Evolutionary conservation across 23 tunicate genomes (phyloP), one percentile per base, ranked within the genome.

Genomic region (Styela plicata): DNA sequence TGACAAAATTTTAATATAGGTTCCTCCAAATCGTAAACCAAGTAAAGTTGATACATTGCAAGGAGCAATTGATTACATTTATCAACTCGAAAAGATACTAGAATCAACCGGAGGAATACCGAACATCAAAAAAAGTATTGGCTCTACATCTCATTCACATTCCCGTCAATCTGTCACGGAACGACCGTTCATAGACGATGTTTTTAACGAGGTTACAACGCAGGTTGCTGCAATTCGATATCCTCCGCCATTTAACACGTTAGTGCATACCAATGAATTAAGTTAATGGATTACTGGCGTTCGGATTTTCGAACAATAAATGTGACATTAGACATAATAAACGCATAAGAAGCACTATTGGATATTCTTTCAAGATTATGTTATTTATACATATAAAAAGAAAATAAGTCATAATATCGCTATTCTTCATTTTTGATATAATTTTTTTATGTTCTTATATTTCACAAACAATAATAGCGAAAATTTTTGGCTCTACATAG

Each of bases 1-100:
- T n/a, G n/a, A n/a, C n/a, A n/a, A n/a, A n/a, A n/a, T 44, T 53
- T 27, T 71, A 18, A 13, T 44, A 10, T 22, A 91, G 97, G 90
- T 86, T 33, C 97, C 90, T 0, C 87, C 90, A 31, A 91, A 83
- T 61, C 74, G 97, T 16, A 91, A 91, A 83, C 90, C 90, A 53
- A 91, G 97, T 63, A 91, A 91, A 86, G 97, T 91, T 24, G 97
- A 91, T 83, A 91, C 97, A 7, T 75, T 91, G 24, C 97, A 91
- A 71, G 83, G 87, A 62, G 97, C 97, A 3, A 91, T 91, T 24
- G 97, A 91, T 63, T 86, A 91, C 87, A 91, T 91, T 36, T 84
- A 83, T 36, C 85, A 77, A 64, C 65, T 91, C 23, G 97, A 91
- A 61, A 63, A 79, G 33, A 25, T 86, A 10, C 73, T 91, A 18